Base-by-base conservation (phyloP, 2,113 vertebrate species). In the Ia io region DNA sequence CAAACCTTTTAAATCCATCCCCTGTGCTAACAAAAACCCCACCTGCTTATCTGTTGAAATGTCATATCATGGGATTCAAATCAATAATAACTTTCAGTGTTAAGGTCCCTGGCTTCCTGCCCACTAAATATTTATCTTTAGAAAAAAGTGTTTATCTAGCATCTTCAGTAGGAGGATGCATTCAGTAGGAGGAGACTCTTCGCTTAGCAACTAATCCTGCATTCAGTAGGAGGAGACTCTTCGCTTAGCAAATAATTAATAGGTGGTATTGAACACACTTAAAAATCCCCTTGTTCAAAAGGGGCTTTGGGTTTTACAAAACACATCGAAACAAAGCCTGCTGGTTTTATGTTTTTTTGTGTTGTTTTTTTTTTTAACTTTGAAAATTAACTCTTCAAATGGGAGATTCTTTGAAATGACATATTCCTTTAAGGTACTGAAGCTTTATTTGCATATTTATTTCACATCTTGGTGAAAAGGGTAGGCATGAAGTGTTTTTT, bases 361-460 rank as follows among this genome's bases (percentile, higher is more conserved):
- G 44, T 47, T 47, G 47, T 47, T 17, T 53, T 18, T 49, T 5
- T 78, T 89, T 63, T 80, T 40, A 0, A 16, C 49, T 67, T 88
- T 9, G 76, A 96, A 96, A 86, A 67, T 83, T 93, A 91, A 87
- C 92, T 84, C 87, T 94, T 86, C 65, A 79, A 91, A 40, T 79
- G 76, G 92, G 86, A 97, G 93, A 49, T 28, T 89, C 84, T 95
- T 95, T 69, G 67, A 86, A 92, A 97, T 88, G 97, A 95, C 47
- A 84, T 63, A 93, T 95, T 98, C 83, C 95, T 92, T 97, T 94
- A 96, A 98, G 98, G 97, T 98, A 96, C 97, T 95, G 98, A 98
- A 98, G 98, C 98, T 98, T 98, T 98, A 98, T 98, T 97, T 91
- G 94, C 65, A 4, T 98, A 98, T 98, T 98, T 98, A 98, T 98